Evolutionary conservation across 2,113 vertebrate genomes (phyloP).

Genomic region (Calyptomena viridis): DNA sequence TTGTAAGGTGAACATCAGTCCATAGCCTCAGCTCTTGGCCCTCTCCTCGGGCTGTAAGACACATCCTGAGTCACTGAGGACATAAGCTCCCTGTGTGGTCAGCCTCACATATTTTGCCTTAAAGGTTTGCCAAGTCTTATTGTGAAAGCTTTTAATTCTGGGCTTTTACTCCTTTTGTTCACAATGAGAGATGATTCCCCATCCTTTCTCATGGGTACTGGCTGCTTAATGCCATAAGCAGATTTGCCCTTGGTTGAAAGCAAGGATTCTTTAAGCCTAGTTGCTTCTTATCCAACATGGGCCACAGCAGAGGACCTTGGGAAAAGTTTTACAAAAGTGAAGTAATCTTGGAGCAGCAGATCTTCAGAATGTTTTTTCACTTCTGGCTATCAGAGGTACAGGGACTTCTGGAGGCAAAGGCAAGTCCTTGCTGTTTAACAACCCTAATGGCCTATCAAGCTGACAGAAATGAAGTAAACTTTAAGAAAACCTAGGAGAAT

Average conservation of each 20-base stretch:
- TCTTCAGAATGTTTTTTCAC: not conserved
- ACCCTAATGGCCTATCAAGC: not conserved
- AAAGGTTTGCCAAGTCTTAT: not conserved
- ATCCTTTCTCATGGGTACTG: not conserved
- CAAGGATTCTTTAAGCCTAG: not conserved
- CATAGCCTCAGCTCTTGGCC: not conserved
- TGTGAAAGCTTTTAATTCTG: not conserved
- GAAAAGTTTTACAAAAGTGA: not conserved
- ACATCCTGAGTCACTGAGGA: not conserved
- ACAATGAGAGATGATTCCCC: not conserved
- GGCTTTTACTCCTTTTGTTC: not conserved
- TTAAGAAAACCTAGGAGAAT: not conserved
- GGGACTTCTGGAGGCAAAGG: not conserved
- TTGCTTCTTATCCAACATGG: not conserved
- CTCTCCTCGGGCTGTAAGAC: not conserved
- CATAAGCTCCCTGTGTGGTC: accelerated
- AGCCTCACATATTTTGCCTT: not conserved
- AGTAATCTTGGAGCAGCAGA: not conserved
- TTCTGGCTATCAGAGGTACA: not conserved
- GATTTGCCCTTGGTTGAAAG: not conserved
- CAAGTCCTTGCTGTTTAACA: not conserved
- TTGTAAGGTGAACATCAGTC: not conserved
- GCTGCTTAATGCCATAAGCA: not conserved
- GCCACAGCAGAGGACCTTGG: not conserved
- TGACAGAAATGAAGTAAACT: not conserved